Base-by-base conservation (phyloP, 53 echinoderm and acorn worm genomes). In the Luidia sarsii region DNA sequence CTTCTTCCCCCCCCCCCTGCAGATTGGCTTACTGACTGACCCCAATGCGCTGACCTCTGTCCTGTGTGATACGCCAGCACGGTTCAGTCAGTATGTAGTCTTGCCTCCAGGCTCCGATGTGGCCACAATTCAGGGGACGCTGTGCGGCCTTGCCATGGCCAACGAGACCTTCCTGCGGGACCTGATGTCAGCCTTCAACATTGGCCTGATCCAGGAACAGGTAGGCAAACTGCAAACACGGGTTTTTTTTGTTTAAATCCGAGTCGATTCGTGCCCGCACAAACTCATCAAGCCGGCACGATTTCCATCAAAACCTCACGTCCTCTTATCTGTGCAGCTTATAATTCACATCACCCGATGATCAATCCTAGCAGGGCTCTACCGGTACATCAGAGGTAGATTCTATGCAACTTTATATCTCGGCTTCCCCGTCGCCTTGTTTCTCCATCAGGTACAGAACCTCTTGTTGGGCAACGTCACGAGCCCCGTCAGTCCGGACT, bases 381-480 rank as follows among this genome's bases (percentile, higher is more conserved):
- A n/a, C n/a, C n/a, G n/a, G n/a, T n/a, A n/a, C n/a, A n/a, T n/a
- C n/a, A n/a, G n/a, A n/a, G n/a, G n/a, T n/a, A n/a, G n/a, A n/a
- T n/a, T n/a, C n/a, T n/a, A n/a, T n/a, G n/a, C n/a, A n/a, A n/a
- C n/a, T n/a, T n/a, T n/a, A n/a, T n/a, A n/a, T n/a, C n/a, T n/a
- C n/a, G n/a, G n/a, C n/a, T n/a, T n/a, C n/a, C n/a, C n/a, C n/a
- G n/a, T n/a, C n/a, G n/a, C n/a, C n/a, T n/a, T n/a, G n/a, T n/a
- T n/a, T n/a, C n/a, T n/a, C n/a, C n/a, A n/a, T n/a, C 63, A 77
- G 77, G 45, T 77, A 28, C 57, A 59, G 18, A 77, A 43, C 8
- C 20, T 48, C 23, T 28, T 60, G 3, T 28, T 37, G 56, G 14
- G 36, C 25, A 65, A 23, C 65, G 33, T 21, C 5, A 6, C 16